Conservation (phyloP, 2,113 vertebrate species). For the Lichenostomus cassidix region DNA sequence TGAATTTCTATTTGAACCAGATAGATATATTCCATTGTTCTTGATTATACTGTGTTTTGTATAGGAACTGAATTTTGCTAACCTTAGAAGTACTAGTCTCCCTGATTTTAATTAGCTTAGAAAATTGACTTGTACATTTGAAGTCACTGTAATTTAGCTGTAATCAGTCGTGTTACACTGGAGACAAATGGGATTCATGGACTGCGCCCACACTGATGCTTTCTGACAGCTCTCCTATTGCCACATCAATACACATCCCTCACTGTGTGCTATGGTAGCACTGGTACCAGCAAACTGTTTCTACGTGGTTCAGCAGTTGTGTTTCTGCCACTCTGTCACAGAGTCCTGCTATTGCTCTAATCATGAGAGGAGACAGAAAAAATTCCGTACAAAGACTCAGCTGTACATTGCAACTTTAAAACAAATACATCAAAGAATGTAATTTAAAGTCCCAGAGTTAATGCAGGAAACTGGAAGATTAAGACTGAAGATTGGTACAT, state of each 20-base stretch:
- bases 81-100: background rate
- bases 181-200: background rate
- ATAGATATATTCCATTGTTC: background rate
- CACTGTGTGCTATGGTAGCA: background rate
- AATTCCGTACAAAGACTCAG: background rate
- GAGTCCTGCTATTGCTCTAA: background rate
- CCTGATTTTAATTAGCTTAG: background rate
- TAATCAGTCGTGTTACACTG: background rate
- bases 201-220: background rate
- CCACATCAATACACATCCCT: conserved; percentile 8
- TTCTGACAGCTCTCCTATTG: conserved; percentile 49
- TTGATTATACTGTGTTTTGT: background rate
- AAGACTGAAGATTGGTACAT: background rate
- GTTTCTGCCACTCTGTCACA: background rate
- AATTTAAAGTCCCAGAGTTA: background rate
- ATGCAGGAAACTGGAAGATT: background rate
- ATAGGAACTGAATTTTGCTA: background rate
- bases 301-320: background rate
- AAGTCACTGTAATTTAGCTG: conserved; percentile 25
- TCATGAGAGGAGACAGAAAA: background rate
- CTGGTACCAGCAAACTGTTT: background rate
- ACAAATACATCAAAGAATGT: background rate
- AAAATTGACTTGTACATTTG: background rate
- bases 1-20: background rate
- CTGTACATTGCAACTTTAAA: background rate